These are phyloP conservation scores for Iselma pallidipennis DNA, from an alignment of 2,888 invertebrate genomes.

Conservation along the genomic window DNA sequence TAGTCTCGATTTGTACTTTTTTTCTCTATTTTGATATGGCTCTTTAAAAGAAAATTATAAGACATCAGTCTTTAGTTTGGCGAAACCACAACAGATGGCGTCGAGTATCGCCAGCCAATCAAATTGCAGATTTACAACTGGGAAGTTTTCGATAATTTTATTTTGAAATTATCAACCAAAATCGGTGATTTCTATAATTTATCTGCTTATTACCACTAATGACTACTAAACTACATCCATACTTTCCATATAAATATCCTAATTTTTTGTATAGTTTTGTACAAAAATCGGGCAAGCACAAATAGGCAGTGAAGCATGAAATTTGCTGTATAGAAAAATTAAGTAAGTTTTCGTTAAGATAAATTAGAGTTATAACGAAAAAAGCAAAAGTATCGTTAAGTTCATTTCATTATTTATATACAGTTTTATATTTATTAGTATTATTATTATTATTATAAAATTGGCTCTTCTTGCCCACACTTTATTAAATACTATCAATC, in stretches of 20 bases:
- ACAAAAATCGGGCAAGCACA: background rate
- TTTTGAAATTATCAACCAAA: too few relatives aligned
- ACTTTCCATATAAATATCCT: background rate
- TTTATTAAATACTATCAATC: too few relatives aligned
- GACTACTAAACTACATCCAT: conserved; percentile 4
- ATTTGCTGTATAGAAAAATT: too few relatives aligned
- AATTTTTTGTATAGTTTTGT: background rate
- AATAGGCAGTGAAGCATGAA: conserved; percentile 13
- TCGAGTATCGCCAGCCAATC: background rate
- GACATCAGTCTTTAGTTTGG: background rate
- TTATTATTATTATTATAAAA: too few relatives aligned
- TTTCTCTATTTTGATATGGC: background rate
- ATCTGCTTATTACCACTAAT: background rate
- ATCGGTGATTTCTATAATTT: too few relatives aligned
- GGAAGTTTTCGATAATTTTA: too few relatives aligned
- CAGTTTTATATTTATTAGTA: too few relatives aligned
- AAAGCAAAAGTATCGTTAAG: conserved; percentile 1
- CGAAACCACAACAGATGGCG: background rate
- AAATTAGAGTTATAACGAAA: too few relatives aligned
- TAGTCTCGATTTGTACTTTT: background rate
- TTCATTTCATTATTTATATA: background rate
- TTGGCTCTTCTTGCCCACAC: too few relatives aligned
- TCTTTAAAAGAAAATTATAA: background rate
- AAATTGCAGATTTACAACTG: background rate
- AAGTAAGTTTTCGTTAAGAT: too few relatives aligned